Evolutionary conservation across 2,113 vertebrate species (phyloP), one percentile per base, ranked within the genome.

Genomic region (Cranoglanis bouderius): DNA sequence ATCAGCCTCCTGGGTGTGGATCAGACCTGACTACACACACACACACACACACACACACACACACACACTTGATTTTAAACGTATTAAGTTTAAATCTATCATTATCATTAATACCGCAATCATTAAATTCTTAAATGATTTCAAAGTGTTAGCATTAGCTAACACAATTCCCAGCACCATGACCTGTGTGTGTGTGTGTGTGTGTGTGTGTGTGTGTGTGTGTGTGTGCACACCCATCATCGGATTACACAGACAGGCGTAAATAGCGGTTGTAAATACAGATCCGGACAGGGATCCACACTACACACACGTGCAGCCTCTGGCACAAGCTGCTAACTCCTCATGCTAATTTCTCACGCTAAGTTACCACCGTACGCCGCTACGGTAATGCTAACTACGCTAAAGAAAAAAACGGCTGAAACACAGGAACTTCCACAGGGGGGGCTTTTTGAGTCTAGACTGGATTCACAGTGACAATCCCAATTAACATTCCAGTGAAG

Each of bases 1-100:
- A 93, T 98, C 97, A 0, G 94, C 94, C 13, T 96, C 96, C 84
- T 95, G 93, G 0, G 97, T 97, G 89, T 97, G 95, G 92, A 98
- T 97, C 93, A 98, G 94, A 94, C 97, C 97, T 93, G 96, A 96
- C 97, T 98, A 93, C 88, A 96, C 88, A 92, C 88, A 91, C 93
- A 85, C 92, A 93, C 86, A 72, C 87, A 78, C 88, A 89, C 72
- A 53, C 82, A 88, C 65, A 87, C 35, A 74, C 67, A 65, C 70
- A 55, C 53, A 55, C 53, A 46, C 46, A 9, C 16, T 3, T 4
- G 13, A 14, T 4, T 55, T 55, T 55, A 55, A 5, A 16, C 3
- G 13, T 51, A 55, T 19, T 38, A 51, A 63, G 59, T 10, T 61
- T 26, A 61, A 61, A 24, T 26, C 24, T 29, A 61, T 61, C 24